phyloP scores from a whole-genome alignment of 2,113 vertebrate species.

The Hippopotamus amphibius region DNA sequence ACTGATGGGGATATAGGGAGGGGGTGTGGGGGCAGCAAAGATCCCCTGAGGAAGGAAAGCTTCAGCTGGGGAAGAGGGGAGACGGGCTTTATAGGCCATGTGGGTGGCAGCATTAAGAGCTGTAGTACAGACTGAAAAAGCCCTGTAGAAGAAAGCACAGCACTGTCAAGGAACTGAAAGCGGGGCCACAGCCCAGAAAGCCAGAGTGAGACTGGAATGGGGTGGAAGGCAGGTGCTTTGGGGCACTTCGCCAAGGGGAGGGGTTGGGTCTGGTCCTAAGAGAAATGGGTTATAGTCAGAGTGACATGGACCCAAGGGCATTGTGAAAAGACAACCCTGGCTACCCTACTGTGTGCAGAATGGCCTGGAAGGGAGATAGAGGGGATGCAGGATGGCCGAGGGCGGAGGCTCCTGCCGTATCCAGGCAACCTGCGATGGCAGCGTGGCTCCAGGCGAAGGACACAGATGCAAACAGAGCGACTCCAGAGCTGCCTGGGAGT shows the following conservation, averaged over 20 bases:
- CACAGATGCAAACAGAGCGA: not conserved
- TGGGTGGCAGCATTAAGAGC: not conserved
- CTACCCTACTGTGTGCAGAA: not conserved
- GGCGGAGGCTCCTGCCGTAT: too few relatives aligned
- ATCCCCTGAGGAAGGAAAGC: not conserved
- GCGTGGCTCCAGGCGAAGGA: not conserved
- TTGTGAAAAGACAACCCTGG: not conserved
- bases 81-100: not conserved
- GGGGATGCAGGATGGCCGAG: too few relatives aligned
- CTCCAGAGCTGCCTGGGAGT: not conserved
- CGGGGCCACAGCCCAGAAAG: not conserved
- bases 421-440: not conserved
- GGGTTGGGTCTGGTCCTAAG: not conserved
- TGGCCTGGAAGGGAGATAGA: not conserved
- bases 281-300: not conserved
- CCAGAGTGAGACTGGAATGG: fast-evolving
- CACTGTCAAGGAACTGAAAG: not conserved
- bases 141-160: not conserved
- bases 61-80: not conserved
- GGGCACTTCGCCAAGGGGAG: fast-evolving
- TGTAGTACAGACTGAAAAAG: not conserved
- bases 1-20: fast-evolving
- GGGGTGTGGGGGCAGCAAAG: not conserved
- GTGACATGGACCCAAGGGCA: not conserved
- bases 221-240: not conserved